Evolutionary conservation across 1,140 invertebrate genomes (phyloP), one percentile per base, ranked within the genome.

Genomic region (Philaenus spumarius): DNA sequence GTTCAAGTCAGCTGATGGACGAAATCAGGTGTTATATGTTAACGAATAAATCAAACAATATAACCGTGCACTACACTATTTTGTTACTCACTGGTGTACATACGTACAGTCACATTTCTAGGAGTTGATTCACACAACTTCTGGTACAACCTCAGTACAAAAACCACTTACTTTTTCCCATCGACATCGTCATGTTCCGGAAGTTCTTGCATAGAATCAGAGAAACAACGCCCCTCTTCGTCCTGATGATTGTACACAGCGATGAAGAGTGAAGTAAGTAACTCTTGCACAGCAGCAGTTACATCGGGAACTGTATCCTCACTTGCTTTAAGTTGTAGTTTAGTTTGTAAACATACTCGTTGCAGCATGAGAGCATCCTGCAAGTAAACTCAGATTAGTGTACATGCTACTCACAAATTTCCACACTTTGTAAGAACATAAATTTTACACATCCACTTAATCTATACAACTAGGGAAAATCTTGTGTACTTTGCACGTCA

Each of bases 181-280:
- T 85, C 78, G 52, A 84, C 63, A 66, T 93, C 87, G 72, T 94
- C 89, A 69, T 90, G 86, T 70, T 96, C 92, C 0, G 90, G 89
- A 24, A 98, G 74, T 69, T 98, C 95, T 0, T 89, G 86, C 82
- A 98, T 88, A 7, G 93, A 95, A 76, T 99, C 95, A 6, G 90
- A 94, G 70, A 93, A 97, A 70, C 94, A 98, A 50, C 95, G 81
- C 43, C 95, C 95, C 73, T 97, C 92, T 70, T 94, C 90, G 74
- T 98, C 95, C 76, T 96, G 87, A 71, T 97, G 90, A 73, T 97
- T 98, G 69, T 96, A 97, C 1, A 95, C 83, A 3, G 88, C 86
- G 5, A 92, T 95, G 69, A 98, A 98, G 11, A 98, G 79, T 26
- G 87, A 93, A 0, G 90, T 85, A 15, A 98, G 80, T 34, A 99